Conservation (phyloP, 2,797 vertebrate genomes). For the Hemibagrus guttatus region DNA sequence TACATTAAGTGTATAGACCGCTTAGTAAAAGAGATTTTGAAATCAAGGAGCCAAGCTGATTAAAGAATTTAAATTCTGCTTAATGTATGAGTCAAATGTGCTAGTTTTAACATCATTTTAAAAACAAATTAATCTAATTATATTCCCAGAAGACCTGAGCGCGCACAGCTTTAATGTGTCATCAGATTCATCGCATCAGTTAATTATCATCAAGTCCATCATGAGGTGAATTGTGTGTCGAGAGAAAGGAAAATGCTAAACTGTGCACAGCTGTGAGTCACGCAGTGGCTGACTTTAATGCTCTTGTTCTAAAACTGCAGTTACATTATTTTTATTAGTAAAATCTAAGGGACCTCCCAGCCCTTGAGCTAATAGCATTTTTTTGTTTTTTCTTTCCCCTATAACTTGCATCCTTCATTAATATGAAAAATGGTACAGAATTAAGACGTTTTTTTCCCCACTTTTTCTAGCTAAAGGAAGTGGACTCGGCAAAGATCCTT, state of each 20-base stretch:
- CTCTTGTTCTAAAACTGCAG: conserved; percentile 1
- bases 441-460: conserved; percentile 21
- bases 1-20: not conserved
- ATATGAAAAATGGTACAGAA: not conserved
- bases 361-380: not conserved
- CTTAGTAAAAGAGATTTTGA: not conserved
- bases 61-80: too few species aligned
- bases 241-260: conserved; percentile 3
- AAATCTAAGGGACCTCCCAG: not conserved
- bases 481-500: conserved; percentile 85
- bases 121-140: not conserved
- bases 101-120: not conserved
- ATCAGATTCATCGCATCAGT: conserved; percentile 14
- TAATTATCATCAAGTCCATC: conserved; percentile 28
- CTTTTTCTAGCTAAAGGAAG: conserved; percentile 84
- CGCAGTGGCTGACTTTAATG: not conserved
- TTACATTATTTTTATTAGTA: not conserved
- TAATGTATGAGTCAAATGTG: not conserved
- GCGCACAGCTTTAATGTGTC: not conserved
- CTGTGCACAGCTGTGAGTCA: not conserved
- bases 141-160: not conserved
- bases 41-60: not conserved
- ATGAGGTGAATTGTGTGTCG: conserved; percentile 3
- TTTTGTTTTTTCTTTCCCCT: not conserved
- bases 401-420: not conserved